Conservation (phyloP, 2,888 invertebrate species). For the Iselma pallidipennis region DNA sequence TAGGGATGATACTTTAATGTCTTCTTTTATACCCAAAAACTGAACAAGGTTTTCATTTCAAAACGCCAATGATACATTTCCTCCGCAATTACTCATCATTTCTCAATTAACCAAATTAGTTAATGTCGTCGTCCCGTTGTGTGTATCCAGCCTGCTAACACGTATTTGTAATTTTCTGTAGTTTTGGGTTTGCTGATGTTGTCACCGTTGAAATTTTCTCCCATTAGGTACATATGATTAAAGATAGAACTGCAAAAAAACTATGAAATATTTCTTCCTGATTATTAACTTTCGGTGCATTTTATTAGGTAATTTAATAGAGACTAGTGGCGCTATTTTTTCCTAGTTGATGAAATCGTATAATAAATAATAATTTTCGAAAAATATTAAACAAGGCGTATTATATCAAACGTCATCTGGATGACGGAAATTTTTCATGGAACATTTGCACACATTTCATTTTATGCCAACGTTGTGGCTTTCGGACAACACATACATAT, state of each 20-base stretch:
- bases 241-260: no score
- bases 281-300: neutral
- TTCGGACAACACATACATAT: conserved; percentile 25
- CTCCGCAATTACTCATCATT: conserved; percentile 58
- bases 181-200: conserved; percentile 15
- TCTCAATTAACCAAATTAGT: conserved; percentile 57
- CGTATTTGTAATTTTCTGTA: conserved; percentile 22
- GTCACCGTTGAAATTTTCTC: conserved; percentile 16
- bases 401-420: conserved; percentile 45
- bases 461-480: conserved; percentile 31
- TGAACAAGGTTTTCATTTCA: conserved; percentile 54
- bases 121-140: conserved; percentile 36
- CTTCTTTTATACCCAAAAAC: conserved; percentile 37
- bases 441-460: conserved; percentile 43
- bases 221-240: no score
- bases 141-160: conserved; percentile 8
- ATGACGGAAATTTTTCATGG: conserved; percentile 36
- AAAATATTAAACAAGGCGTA: conserved; percentile 25
- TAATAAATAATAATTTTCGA: conserved; percentile 25
- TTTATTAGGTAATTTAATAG: neutral
- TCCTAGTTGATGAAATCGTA: neutral
- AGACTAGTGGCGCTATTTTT: neutral
- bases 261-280: no score
- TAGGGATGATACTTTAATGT: conserved; percentile 32
- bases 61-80: conserved; percentile 53